Base-by-base conservation (phyloP, 2,888 invertebrate species). In the Trachelus tabidus region DNA sequence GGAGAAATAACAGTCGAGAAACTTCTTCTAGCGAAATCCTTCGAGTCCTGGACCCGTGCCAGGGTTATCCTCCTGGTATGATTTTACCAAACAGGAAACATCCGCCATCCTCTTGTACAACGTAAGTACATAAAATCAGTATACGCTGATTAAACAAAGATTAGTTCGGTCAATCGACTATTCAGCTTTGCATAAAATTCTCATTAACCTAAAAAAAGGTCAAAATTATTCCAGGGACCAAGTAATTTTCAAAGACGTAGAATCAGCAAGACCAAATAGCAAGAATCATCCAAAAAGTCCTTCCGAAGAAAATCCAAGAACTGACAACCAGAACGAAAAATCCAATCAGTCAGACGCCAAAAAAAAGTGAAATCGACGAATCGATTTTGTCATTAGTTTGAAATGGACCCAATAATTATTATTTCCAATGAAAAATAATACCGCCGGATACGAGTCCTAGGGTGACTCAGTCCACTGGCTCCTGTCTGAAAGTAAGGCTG, bases 401-500 rank as follows among this genome's bases (percentile, higher is more conserved):
- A 56, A 56, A 56, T 23, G 56, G 56, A 15, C 9, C 56, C 56
- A 56, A 75, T 73, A 73, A 78, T 78, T 76, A 78, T 76, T 78
- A 78, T 76, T 76, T 34, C 15, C 31, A 76, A 76, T 76, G 76
- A 78, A 76, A 78, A 78, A 78, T 78, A 76, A 76, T 76, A 76
- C 76, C 56, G 30, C 78, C 78, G 76, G 78, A 78, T 75, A 76
- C 76, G 73, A 78, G 76, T 56, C 56, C 56, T 56, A 23, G 78
- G 76, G 78, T 78, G 78, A 78, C 78, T 78, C 78, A 78, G 78
- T 75, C 78, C 33, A 73, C 78, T 35, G 73, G 69, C 73, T 35
- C n/a, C 56, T 69, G 34, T 34, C 35, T 69, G 75, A 75, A 76
- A 74, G 76, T 79, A 76, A 73, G 80, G 79, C 85, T 80, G 83